Base-by-base conservation (phyloP, 2,888 invertebrate genomes). In the Cheilosia vulpina region DNA sequence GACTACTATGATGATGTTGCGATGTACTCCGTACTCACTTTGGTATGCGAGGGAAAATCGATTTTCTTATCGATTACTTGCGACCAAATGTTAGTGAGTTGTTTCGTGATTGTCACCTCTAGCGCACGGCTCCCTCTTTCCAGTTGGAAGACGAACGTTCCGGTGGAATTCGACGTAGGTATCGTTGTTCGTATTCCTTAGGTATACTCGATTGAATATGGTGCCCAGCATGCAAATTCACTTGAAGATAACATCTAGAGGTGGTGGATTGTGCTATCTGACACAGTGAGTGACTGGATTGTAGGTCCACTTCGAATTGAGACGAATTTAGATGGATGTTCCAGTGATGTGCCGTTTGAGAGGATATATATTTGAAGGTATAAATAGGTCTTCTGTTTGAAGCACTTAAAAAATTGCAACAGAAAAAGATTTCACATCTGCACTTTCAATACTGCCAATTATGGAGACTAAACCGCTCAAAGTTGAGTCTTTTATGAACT, bases 151-250 rank as follows among this genome's bases (percentile, higher is more conserved):
- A 9, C 50, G 73, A 68, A 80, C 79, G 79, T 80, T 73, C 60
- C 73, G 45, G 60, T 73, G 57, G 66, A 68, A 79, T 50, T 69
- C 38, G 24, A 62, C 41, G 31, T 65, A 62, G 31, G 31, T 65
- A 19, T 72, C 45, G 66, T 63, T 17, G 19, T 52, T 47, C 7
- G 13, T 47, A 53, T 24, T 17, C 31, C 41, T 71, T 58, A 55
- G 58, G 63, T 55, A 50, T 71, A 13, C 50, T 50, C 53, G 52
- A 66, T 65, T 65, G 60, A 52, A 53, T 66, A 52, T 31, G 57
- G 69, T 80, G 73, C 60, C 38, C 79, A 80, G 72, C 79, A 80
- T 66, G 79, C 73, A 80, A 80, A 80, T 80, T 80, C 21, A 58
- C 27, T 58, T 31, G 6, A 15, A 80, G 79, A 80, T 80, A 80